A percentile compares a stretch with the other conserved stretches of the same genome.
Conservation (phyloP, 2,797 vertebrate genomes). For the Pangasius larnaudii region DNA sequence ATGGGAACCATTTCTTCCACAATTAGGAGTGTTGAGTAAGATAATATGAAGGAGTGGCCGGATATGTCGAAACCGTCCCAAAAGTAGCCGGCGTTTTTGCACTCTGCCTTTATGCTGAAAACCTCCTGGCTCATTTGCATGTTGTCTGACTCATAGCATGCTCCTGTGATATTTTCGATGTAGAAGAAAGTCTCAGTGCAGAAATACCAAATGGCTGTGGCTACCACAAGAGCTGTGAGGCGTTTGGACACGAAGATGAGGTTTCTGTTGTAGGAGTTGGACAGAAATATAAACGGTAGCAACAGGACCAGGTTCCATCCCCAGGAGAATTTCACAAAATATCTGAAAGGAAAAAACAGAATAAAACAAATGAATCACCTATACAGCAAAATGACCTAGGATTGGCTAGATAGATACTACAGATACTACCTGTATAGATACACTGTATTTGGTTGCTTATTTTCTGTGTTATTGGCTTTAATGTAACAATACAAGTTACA, state of each 20-base stretch:
- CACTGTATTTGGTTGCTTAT: background rate
- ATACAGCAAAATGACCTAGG: background rate
- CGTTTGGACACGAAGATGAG: constrained; percentile 71
- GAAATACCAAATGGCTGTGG: constrained; percentile 84
- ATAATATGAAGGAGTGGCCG: constrained; percentile 91
- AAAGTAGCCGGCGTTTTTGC: constrained; percentile 76
- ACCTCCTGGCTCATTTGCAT: constrained; percentile 52
- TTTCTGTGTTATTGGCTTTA: background rate
- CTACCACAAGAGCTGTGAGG: constrained; percentile 80
- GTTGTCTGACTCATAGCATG: constrained; percentile 70
- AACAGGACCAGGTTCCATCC: constrained; percentile 91
- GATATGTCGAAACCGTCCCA: constrained; percentile 95
- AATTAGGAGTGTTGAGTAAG: constrained; percentile 89
- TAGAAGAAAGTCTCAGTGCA: constrained; percentile 82
- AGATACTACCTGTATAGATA: background rate
- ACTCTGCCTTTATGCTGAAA: constrained; percentile 74
- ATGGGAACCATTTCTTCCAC: constrained; percentile 87
- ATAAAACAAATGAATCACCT: background rate
- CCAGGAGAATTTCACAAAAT: constrained; percentile 95
- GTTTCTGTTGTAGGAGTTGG: constrained; percentile 73
- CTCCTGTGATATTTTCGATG: constrained; percentile 85
- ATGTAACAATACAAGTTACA: background rate
- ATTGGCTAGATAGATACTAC: background rate
- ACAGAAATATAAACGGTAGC: constrained; percentile 87
- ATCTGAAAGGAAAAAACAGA: constrained; percentile 73